These are phyloP conservation scores for Empis stercorea DNA, from an alignment of 2,888 invertebrate genomes.

Conservation along the genomic window DNA sequence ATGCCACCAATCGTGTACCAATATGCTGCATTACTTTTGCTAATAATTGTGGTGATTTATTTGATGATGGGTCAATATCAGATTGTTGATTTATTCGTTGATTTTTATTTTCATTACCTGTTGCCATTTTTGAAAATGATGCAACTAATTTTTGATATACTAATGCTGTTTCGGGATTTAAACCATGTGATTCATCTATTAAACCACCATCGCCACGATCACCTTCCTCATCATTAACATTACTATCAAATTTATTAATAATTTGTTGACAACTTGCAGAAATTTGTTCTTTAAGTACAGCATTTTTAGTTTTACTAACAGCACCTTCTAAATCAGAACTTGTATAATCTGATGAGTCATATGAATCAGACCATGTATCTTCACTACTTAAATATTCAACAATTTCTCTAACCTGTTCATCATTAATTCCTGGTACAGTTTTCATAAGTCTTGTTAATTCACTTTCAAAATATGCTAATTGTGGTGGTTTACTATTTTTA, in stretches of 20 bases:
- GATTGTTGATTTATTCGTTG: background rate
- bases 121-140: conserved; percentile 66
- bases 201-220: conserved; percentile 40
- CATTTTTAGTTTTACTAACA: conserved; percentile 43
- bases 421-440: conserved; percentile 81
- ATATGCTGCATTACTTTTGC: conserved; percentile 90
- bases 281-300: conserved; percentile 68
- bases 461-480: conserved; percentile 78
- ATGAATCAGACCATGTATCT: conserved; percentile 88
- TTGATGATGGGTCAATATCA: conserved; percentile 26
- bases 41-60: conserved; percentile 69
- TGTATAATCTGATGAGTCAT: conserved; percentile 84
- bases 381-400: conserved; percentile 86
- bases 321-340: conserved; percentile 72
- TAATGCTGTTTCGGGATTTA: conserved; percentile 65
- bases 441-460: conserved; percentile 84
- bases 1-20: conserved; percentile 69
- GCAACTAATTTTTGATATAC: conserved; percentile 80
- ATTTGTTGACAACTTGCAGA: conserved; percentile 81
- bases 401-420: conserved; percentile 81
- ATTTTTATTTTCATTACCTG: conserved; percentile 27
- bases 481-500: conserved; percentile 64
- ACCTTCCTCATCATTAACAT: conserved; percentile 44
- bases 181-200: conserved; percentile 38
- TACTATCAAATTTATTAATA: conserved; percentile 67